Base-by-base conservation (phyloP, 2,113 vertebrate genomes). In the Melanocharis versteri region DNA sequence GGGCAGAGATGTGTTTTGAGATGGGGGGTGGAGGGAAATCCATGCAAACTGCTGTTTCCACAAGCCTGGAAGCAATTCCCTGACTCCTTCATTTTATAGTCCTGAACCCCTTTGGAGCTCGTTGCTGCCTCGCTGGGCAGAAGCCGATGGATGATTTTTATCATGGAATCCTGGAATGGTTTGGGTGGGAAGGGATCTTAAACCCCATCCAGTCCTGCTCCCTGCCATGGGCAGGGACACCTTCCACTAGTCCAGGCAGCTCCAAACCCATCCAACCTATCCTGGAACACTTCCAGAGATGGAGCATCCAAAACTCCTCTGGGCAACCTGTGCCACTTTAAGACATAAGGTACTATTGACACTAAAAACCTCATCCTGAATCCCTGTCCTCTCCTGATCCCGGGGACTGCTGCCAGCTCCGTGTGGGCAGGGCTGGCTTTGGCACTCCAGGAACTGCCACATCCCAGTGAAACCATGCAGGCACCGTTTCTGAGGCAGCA, bases 391-490 rank as follows among this genome's bases (percentile, higher is more conserved):
- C 39, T 62, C 31, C 21, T 1, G 30, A 22, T 53, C 9, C 37
- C 40, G 30, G 51, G 78, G 90, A 65, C 45, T 23, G 54, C 72
- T 17, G 40, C 72, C 23, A 11, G 60, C 69, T 7, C 17, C 3
- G 1, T 0, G 10, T 4, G 69, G 65, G 22, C 2, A 27, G 40
- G 61, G n/a, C 71, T 3, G 9, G 39, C n/a, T n/a, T 54, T 21
- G 15, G 61, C 31, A 2, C 50, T 56, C 35, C 6, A 24, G 69
- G 10, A 58, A 27, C n/a, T 24, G 40, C 56, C 53, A 64, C 42
- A 1, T 8, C 70, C 58, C 47, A 0, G 1, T 37, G 5, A 10
- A 80, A 47, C 21, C 27, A 9, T 8, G 26, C 3, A 3, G 71
- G 68, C 48, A 26, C 66, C 2, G 3, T 13, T 65, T 73, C 35